phyloP scores from a whole-genome alignment of 2,113 vertebrate species.

The Onychostruthus taczanowskii region DNA sequence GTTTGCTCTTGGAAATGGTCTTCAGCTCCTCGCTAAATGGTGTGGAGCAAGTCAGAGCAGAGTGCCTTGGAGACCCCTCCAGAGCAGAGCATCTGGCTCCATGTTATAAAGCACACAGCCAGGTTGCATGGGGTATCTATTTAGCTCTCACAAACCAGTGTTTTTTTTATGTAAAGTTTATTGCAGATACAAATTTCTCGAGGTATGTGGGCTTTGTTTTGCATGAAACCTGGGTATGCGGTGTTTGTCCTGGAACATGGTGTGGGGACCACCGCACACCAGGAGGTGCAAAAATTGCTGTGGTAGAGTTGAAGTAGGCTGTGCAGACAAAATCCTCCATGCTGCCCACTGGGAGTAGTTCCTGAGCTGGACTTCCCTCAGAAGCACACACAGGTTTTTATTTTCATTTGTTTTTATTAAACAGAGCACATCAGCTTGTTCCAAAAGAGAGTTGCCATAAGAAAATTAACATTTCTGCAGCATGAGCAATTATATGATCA shows the following conservation, averaged over 20 bases:
- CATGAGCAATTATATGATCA: not conserved
- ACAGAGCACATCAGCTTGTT: not conserved
- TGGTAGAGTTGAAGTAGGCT: rapidly evolving
- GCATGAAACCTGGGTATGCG: not conserved
- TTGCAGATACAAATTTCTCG: not conserved
- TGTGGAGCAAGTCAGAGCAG: not conserved
- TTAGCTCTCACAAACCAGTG: not conserved
- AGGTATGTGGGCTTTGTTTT: not conserved
- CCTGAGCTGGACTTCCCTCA: not conserved
- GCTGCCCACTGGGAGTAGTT: not conserved
- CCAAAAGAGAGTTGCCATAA: not conserved
- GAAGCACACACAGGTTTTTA: not conserved
- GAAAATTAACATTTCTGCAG: not conserved
- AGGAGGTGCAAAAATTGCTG: not conserved
- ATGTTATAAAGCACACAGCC: rapidly evolving
- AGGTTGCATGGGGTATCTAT: rapidly evolving
- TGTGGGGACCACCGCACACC: not conserved
- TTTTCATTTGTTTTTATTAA: not conserved
- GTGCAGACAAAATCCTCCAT: not conserved
- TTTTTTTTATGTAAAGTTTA: not conserved
- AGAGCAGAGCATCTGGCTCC: not conserved
- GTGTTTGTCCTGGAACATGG: not conserved
- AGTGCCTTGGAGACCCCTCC: not conserved
- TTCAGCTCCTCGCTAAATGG: not conserved
- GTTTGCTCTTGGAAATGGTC: not conserved